phyloP scores from a whole-genome alignment of 1,140 invertebrate genomes.

The Pristionchus pacificus region DNA sequence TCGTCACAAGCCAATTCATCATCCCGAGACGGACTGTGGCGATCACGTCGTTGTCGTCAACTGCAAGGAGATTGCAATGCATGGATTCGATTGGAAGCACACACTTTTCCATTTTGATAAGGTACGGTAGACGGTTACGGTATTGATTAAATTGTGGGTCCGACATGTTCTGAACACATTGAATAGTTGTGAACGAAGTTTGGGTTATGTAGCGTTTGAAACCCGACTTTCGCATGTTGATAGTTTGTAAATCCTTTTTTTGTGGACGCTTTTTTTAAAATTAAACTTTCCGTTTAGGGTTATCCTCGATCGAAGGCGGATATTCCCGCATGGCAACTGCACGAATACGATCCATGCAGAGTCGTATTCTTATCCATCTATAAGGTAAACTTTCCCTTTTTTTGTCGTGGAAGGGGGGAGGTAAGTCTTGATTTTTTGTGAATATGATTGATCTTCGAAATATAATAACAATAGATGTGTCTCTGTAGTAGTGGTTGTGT shows the following conservation, averaged over 20 bases:
- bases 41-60: slow-evolving; percentile 56
- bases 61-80: slow-evolving; percentile 53
- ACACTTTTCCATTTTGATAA: slow-evolving; percentile 47
- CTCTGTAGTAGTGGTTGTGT: not conserved
- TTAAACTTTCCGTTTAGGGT: slow-evolving; percentile 41
- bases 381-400: slow-evolving; percentile 14
- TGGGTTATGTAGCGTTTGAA: too few species aligned
- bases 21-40: slow-evolving; percentile 56
- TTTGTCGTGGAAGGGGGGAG: too few species aligned
- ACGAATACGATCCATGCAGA: slow-evolving; percentile 54
- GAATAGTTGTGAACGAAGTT: too few species aligned
- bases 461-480: too few species aligned
- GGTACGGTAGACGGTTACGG: too few species aligned
- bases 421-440: too few species aligned
- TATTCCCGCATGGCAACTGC: slow-evolving; percentile 52
- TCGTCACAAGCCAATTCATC: slow-evolving; percentile 51
- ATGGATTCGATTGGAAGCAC: slow-evolving; percentile 57
- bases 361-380: slow-evolving; percentile 43
- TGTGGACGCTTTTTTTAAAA: too few species aligned
- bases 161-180: too few species aligned
- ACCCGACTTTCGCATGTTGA: too few species aligned
- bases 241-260: too few species aligned
- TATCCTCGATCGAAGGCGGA: slow-evolving; percentile 48
- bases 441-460: too few species aligned
- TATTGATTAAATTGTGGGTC: too few species aligned